phyloP scores from a whole-genome alignment of 2,888 invertebrate genomes.

The Amorpha juglandis region DNA sequence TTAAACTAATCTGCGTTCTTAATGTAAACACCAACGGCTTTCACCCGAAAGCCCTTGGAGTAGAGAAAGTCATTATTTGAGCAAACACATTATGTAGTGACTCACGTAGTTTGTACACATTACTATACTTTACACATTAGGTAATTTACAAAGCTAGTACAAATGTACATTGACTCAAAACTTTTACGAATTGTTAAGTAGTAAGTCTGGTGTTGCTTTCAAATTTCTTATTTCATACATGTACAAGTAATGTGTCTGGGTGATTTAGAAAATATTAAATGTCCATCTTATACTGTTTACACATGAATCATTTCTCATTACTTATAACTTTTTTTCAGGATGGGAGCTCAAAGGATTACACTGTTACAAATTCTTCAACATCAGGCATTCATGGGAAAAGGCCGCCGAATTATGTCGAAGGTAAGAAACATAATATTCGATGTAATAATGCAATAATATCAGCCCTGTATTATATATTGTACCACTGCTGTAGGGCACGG shows the following conservation, averaged over 20 bases:
- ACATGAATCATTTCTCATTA: background rate
- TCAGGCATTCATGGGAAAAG: constrained; percentile 97
- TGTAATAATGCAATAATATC: background rate
- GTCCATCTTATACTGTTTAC: background rate
- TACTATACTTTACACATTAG: constrained; percentile 29
- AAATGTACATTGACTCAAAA: constrained; percentile 46
- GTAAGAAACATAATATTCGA: constrained; percentile 79
- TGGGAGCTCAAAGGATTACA: constrained; percentile 96
- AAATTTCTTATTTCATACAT: background rate
- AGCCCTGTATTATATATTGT: too few species aligned
- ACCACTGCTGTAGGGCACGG: too few species aligned
- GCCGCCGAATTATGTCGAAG: constrained; percentile 97
- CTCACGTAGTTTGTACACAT: constrained; percentile 26
- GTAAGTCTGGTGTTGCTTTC: constrained; percentile 21
- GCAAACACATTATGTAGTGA: constrained; percentile 37
- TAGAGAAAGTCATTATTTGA: constrained; percentile 48
- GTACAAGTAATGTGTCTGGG: background rate
- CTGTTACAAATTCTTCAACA: constrained; percentile 98
- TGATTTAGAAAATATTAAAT: too few species aligned
- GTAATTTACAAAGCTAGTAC: constrained; percentile 55
- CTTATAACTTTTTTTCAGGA: constrained; percentile 86
- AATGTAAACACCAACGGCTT: constrained; percentile 41
- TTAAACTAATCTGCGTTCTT: constrained; percentile 24
- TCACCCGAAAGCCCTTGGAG: constrained; percentile 48
- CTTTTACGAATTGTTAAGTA: constrained; percentile 36